Evolutionary conservation across 1,140 invertebrate species (phyloP).

Genomic region (Cydia splendana): DNA sequence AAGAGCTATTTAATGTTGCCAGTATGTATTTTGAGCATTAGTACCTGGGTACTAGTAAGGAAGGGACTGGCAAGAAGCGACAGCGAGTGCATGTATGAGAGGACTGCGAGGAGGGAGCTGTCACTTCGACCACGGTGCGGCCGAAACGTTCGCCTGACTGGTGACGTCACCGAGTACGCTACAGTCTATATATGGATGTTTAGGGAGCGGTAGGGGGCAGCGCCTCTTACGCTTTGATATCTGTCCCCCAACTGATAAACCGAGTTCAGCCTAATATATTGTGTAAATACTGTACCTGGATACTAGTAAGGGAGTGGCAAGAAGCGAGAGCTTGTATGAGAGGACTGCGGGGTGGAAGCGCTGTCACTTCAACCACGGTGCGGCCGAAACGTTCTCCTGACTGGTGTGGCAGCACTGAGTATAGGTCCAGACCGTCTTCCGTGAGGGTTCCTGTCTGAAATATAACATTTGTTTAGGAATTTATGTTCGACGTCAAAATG

Average conservation of each 20-base stretch:
- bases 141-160: conserved; percentile 73
- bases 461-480: conserved; percentile 18
- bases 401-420: conserved; percentile 87
- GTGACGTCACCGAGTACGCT: conserved; percentile 79
- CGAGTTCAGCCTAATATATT: too few relatives aligned
- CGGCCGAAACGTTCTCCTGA: conserved; percentile 80
- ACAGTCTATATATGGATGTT: too few relatives aligned
- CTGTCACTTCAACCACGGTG: conserved; percentile 79
- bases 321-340: conserved; percentile 85
- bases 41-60: background rate
- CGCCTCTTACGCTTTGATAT: too few relatives aligned
- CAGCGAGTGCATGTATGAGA: background rate
- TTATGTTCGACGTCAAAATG: background rate
- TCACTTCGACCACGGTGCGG: conserved; percentile 48
- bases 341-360: conserved; percentile 74
- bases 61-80: background rate
- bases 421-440: conserved; percentile 96
- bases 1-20: too few relatives aligned
- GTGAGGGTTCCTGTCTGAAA: conserved; percentile 94
- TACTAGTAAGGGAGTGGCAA: conserved; percentile 91
- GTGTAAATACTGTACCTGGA: conserved; percentile 75
- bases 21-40: too few relatives aligned
- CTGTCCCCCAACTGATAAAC: too few relatives aligned
- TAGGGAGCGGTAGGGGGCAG: too few relatives aligned
- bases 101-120: background rate